Conservation (phyloP, 2,113 vertebrate genomes). For the Plestiodon gilberti region DNA sequence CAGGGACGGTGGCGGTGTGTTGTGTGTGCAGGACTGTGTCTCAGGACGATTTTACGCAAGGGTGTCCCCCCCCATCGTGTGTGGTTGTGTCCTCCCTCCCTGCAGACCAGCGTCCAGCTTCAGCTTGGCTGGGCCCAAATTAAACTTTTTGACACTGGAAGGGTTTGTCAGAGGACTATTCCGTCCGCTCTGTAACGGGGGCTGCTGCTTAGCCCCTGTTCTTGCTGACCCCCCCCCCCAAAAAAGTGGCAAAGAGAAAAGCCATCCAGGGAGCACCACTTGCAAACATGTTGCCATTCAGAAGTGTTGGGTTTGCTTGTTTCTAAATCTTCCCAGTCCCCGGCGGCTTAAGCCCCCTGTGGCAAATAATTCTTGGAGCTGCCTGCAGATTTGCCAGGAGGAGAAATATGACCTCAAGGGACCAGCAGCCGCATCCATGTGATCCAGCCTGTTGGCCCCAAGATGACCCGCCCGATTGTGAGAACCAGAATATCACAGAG, state of each 20-base stretch:
- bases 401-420: neutral
- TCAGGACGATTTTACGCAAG: no score
- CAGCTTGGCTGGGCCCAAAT: neutral
- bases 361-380: neutral
- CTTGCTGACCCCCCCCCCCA: neutral
- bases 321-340: no score
- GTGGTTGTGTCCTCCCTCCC: no score
- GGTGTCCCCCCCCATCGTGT: neutral
- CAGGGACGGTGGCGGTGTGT: no score
- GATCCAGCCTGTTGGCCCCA: neutral
- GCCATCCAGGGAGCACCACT: neutral
- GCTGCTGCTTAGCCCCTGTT: no score
- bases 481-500: neutral
- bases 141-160: neutral
- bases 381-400: neutral
- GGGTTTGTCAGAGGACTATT: neutral
- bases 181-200: neutral
- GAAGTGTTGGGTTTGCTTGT: neutral
- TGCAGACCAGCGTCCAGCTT: no score
- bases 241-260: no score
- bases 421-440: neutral
- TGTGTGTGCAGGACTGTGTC: neutral
- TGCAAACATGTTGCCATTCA: neutral
- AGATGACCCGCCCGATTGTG: neutral
- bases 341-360: neutral